Percentiles rank a stretch among this genome's conserved stretches.
These are phyloP conservation scores for Vultur gryphus DNA, from an alignment of 2,797 vertebrate species.

Conservation along the genomic window DNA sequence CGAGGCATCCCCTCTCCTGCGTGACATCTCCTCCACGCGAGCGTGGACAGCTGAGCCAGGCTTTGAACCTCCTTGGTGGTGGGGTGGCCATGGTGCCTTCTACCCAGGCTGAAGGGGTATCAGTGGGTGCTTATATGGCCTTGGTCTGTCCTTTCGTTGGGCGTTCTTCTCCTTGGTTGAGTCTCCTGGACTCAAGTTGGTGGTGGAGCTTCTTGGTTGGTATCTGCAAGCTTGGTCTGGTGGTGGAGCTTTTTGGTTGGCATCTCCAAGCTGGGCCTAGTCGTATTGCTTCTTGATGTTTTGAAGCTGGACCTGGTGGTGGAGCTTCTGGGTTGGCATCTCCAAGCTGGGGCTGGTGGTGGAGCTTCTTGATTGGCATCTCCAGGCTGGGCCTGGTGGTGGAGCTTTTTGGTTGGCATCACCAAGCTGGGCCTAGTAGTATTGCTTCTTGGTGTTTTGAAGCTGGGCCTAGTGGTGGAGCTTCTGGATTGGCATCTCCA, in stretches of 20 bases:
- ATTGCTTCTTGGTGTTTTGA: background rate
- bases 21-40: background rate
- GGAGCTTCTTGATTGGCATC: background rate
- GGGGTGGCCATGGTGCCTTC: background rate
- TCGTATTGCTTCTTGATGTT: background rate
- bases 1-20: background rate
- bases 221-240: background rate
- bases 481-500: background rate
- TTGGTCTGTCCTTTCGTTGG: background rate
- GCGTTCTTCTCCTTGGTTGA: background rate
- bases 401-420: background rate
- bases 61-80: background rate
- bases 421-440: accelerated
- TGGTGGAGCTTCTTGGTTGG: background rate
- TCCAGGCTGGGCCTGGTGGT: background rate
- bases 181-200: background rate
- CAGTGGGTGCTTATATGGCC: accelerated
- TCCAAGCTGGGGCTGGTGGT: accelerated
- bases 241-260: background rate
- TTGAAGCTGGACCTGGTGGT: too few relatives aligned
- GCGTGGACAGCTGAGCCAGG: background rate
- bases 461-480: background rate
- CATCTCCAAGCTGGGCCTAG: background rate
- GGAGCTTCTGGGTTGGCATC: background rate
- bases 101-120: background rate